phyloP scores from a whole-genome alignment of 1,140 invertebrate genomes.

The Dinothrombium tinctorium region DNA sequence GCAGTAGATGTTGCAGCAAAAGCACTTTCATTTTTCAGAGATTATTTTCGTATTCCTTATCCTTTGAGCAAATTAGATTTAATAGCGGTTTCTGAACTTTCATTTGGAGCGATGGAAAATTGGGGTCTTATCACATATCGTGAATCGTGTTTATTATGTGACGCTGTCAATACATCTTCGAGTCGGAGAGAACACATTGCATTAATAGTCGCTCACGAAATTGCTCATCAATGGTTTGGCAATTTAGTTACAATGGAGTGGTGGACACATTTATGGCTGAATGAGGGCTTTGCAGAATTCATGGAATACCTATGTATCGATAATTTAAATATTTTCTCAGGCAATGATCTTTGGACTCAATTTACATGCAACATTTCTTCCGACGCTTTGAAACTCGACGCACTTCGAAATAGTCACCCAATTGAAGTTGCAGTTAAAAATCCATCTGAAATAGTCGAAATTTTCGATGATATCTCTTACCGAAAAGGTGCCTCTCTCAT shows the following conservation, averaged over 20 bases:
- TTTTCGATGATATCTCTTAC: conserved; percentile 67
- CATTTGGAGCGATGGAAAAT: conserved; percentile 14
- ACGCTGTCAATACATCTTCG: conserved; percentile 23
- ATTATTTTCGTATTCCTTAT: conserved; percentile 43
- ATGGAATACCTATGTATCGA: conserved; percentile 53
- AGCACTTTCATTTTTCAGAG: conserved; percentile 13
- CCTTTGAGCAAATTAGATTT: conserved; percentile 86
- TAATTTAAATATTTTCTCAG: conserved; percentile 34
- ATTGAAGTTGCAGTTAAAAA: conserved; percentile 56
- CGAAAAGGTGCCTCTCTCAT: conserved; percentile 24
- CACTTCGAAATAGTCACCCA: conserved; percentile 56
- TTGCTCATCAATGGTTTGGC: conserved; percentile 33
- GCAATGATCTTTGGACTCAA: conserved; percentile 40
- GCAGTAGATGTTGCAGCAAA: conserved; percentile 38
- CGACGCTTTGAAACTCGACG: conserved; percentile 31
- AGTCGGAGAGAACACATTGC: conserved; percentile 49
- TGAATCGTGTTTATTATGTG: neutral
- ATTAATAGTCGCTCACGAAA: conserved; percentile 49
- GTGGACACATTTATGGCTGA: conserved; percentile 61
- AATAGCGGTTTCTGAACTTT: conserved; percentile 61
- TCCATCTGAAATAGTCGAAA: conserved; percentile 67
- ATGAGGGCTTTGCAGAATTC: conserved; percentile 51
- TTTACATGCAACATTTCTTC: conserved; percentile 1
- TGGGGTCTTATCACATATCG: conserved; percentile 12
- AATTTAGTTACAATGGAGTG: conserved; percentile 49